A percentile compares a stretch with the other conserved stretches of the same genome.
phyloP scores from a whole-genome alignment of 2,797 vertebrate species.

The Zalophus californianus region DNA sequence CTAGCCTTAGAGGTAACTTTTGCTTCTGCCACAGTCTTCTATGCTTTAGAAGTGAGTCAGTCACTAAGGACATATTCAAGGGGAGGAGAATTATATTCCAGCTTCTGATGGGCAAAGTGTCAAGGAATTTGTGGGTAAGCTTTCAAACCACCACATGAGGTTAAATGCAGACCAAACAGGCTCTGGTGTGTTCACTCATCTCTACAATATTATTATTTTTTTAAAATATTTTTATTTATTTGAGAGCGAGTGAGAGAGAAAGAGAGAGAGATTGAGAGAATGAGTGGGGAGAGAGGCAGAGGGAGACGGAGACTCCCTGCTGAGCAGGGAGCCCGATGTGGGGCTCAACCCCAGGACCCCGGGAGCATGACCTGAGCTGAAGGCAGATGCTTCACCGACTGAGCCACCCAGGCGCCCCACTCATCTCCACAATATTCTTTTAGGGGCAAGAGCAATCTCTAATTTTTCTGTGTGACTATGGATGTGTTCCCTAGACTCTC shows the following conservation, averaged over 20 bases:
- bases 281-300: too few relatives aligned
- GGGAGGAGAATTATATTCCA: not conserved
- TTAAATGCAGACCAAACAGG: rapidly evolving
- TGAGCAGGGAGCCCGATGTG: too few relatives aligned
- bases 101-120: not conserved
- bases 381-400: too few relatives aligned
- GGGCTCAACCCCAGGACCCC: too few relatives aligned
- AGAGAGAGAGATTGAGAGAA: too few relatives aligned
- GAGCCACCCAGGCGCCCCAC: too few relatives aligned
- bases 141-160: not conserved
- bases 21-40: too few relatives aligned
- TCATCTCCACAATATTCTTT: not conserved
- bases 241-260: too few relatives aligned
- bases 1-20: not conserved
- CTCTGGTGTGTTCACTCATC: not conserved
- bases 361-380: too few relatives aligned
- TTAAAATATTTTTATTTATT: too few relatives aligned
- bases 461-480: not conserved
- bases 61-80: not conserved
- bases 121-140: not conserved
- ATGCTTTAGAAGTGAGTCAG: not conserved
- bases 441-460: not conserved
- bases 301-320: too few relatives aligned
- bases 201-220: not conserved
- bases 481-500: not conserved